Evolutionary conservation across 2,888 invertebrate species (phyloP).

Genomic region (Baccha elongata): DNA sequence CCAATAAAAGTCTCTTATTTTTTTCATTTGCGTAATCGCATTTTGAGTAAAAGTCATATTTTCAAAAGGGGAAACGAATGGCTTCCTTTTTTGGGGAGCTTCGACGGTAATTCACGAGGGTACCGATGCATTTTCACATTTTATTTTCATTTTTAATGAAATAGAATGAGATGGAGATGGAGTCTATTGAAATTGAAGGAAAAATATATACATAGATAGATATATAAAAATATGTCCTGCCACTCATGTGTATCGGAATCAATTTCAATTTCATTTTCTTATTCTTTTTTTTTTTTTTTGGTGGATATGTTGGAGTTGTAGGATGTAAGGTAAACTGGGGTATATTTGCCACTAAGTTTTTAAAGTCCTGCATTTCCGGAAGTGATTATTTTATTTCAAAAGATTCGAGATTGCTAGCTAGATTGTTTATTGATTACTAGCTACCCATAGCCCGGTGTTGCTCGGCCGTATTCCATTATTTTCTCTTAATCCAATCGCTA

Average conservation of each 20-base stretch:
- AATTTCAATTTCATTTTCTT: constrained; percentile 43
- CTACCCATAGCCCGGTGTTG: too few species aligned
- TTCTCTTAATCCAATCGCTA: too few species aligned
- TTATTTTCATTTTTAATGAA: constrained; percentile 41
- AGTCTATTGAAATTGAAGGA: too few species aligned
- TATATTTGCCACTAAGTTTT: too few species aligned
- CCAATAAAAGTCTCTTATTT: constrained; percentile 1
- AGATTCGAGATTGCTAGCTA: too few species aligned
- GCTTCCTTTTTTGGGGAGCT: constrained; percentile 2
- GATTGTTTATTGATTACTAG: too few species aligned
- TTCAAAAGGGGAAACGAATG: constrained; percentile 25
- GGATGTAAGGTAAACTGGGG: too few species aligned
- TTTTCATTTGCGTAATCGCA: constrained; percentile 79
- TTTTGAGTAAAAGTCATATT: constrained; percentile 79
- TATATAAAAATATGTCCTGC: constrained; percentile 14
- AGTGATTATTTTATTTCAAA: too few species aligned
- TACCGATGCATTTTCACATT: neutral
- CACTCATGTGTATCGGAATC: constrained; percentile 27
- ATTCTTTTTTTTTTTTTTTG: constrained; percentile 11
- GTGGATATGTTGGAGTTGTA: neutral
- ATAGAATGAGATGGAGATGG: constrained; percentile 28
- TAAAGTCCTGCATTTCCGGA: too few species aligned
- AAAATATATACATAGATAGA: too few species aligned
- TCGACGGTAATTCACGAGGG: constrained; percentile 40
- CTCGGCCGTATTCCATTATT: too few species aligned